A percentile compares a stretch with the other conserved stretches of the same genome.
phyloP scores from a whole-genome alignment of 2,888 invertebrate species.

The Tinea semifulvella region DNA sequence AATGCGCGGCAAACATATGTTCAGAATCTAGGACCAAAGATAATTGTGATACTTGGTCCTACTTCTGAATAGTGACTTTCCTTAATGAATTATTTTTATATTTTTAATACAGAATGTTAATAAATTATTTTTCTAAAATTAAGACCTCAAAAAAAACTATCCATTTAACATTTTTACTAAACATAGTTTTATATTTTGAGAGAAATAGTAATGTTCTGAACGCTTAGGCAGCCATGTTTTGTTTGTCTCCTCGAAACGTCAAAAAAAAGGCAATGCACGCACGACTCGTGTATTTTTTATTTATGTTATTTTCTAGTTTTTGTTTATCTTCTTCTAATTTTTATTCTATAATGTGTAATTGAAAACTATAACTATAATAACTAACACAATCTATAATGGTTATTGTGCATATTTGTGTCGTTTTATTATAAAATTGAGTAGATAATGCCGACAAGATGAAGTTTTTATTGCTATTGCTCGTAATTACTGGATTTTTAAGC shows the following conservation, averaged over 20 bases:
- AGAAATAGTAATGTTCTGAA: constrained; percentile 4
- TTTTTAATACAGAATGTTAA: too few species aligned
- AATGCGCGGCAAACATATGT: too few species aligned
- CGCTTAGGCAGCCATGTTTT: background rate
- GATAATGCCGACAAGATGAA: constrained; percentile 51
- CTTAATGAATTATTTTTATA: too few species aligned
- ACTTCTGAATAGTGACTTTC: too few species aligned
- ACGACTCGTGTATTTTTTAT: constrained; percentile 1
- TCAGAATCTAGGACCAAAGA: too few species aligned
- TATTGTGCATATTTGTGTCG: background rate
- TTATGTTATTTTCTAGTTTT: constrained; percentile 5
- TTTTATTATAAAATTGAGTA: constrained; percentile 20
- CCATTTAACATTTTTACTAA: too few species aligned
- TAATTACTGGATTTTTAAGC: constrained; percentile 26
- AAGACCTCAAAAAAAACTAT: too few species aligned
- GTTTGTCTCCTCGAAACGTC: background rate
- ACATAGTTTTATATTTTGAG: constrained; percentile 11
- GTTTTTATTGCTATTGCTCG: constrained; percentile 43
- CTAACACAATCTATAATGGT: background rate
- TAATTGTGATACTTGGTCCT: too few species aligned
- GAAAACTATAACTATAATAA: background rate
- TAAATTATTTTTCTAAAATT: too few species aligned
- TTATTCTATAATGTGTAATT: background rate
- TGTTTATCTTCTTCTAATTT: background rate
- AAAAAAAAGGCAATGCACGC: background rate